Evolutionary conservation across 1,140 invertebrate species (phyloP).

Genomic region (Dendroctonus valens): DNA sequence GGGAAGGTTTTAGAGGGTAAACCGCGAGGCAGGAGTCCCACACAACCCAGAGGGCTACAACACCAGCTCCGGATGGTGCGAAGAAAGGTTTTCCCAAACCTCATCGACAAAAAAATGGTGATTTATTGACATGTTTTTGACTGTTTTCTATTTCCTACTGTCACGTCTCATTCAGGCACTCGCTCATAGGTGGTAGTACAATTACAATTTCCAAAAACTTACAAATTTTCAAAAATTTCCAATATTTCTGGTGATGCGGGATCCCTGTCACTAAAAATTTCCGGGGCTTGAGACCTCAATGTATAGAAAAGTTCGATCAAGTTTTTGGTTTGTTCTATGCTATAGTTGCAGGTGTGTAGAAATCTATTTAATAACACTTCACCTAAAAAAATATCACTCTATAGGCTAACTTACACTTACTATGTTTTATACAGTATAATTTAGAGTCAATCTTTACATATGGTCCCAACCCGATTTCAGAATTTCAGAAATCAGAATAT

Average conservation of each 20-base stretch:
- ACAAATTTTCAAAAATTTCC: constrained; percentile 57
- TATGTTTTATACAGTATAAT: not conserved
- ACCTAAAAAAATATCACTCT: constrained; percentile 48
- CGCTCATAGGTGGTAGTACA: not conserved
- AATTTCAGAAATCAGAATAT: not conserved
- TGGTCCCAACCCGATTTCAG: not conserved
- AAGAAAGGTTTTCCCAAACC: too few species aligned
- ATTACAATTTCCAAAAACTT: constrained; percentile 44
- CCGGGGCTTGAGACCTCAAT: constrained; percentile 60
- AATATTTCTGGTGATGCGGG: constrained; percentile 56
- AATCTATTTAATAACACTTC: constrained; percentile 57
- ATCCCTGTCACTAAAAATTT: constrained; percentile 65
- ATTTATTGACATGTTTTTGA: too few species aligned
- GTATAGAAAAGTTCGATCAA: constrained; percentile 65
- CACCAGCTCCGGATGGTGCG: too few species aligned
- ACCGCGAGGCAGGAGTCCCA: too few species aligned
- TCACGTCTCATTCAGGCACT: too few species aligned
- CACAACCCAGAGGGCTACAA: too few species aligned
- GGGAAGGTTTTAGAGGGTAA: too few species aligned
- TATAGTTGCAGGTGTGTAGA: constrained; percentile 54
- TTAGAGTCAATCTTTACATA: not conserved
- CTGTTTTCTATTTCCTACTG: too few species aligned
- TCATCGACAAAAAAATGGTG: too few species aligned
- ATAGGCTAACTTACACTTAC: not conserved
- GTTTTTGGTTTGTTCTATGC: constrained; percentile 58